These are phyloP conservation scores for Octodonta nipae DNA, from an alignment of 2,888 invertebrate genomes.

Conservation along the genomic window DNA sequence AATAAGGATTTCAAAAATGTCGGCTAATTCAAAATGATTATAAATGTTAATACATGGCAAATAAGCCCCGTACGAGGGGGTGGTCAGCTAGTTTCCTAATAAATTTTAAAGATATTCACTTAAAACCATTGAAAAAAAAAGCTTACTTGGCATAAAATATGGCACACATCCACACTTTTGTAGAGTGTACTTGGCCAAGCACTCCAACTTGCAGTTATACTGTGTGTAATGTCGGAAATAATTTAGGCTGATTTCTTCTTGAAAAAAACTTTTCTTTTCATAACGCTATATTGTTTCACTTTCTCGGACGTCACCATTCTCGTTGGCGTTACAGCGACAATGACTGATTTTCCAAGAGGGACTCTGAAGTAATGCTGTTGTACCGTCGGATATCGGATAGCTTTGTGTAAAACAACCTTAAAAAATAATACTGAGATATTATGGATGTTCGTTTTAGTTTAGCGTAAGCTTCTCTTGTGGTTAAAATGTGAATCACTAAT, in stretches of 20 bases:
- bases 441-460: too few species aligned
- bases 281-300: conserved; percentile 46
- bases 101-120: too few species aligned
- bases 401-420: conserved; percentile 52
- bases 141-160: conserved; percentile 49
- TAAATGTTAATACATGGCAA: too few species aligned
- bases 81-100: too few species aligned
- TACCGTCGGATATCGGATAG: conserved; percentile 52
- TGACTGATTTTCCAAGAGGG: conserved; percentile 52
- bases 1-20: too few species aligned
- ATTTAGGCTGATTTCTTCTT: conserved; percentile 45
- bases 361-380: conserved; percentile 56
- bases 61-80: too few species aligned
- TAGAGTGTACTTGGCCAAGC: conserved; percentile 50
- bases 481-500: too few species aligned
- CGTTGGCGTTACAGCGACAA: conserved; percentile 54
- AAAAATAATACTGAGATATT: too few species aligned
- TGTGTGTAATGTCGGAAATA: conserved; percentile 57
- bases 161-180: conserved; percentile 33
- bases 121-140: too few species aligned
- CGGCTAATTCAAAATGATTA: too few species aligned
- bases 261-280: conserved; percentile 51
- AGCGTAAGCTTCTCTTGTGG: too few species aligned
- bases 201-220: conserved; percentile 56
- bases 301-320: conserved; percentile 56